These are phyloP conservation scores for Pseudomyrmex flavicornis DNA, from an alignment of 1,140 invertebrate species.

Conservation along the genomic window DNA sequence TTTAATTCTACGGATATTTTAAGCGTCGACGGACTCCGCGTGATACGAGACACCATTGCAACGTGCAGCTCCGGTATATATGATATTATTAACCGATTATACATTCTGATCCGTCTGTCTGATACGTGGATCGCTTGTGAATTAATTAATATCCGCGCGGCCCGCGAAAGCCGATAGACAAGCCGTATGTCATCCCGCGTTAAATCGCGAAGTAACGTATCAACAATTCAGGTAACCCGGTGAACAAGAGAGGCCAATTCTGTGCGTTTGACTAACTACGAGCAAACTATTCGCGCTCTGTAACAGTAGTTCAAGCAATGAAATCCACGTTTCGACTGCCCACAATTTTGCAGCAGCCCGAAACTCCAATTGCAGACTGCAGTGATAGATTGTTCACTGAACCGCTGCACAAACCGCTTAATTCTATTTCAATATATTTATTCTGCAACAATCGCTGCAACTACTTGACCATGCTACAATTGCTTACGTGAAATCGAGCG, in stretches of 20 bases:
- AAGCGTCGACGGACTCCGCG: conserved; percentile 10
- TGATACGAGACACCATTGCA: not conserved
- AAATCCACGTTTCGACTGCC: conserved; percentile 32
- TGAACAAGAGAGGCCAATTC: conserved; percentile 3
- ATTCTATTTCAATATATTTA: conserved; percentile 48
- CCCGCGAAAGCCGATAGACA: not conserved
- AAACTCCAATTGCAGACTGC: conserved; percentile 44
- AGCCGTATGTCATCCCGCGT: not conserved
- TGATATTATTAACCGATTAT: conserved; percentile 42
- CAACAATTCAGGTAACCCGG: conserved; percentile 4
- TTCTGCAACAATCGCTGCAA: not conserved
- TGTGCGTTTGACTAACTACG: conserved; percentile 25
- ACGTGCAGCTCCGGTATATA: not conserved
- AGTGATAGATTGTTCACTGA: conserved; percentile 54
- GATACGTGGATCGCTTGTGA: not conserved
- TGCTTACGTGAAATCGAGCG: not conserved
- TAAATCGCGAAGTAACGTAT: conserved; percentile 36
- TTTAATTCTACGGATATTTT: conserved; percentile 68
- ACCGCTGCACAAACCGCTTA: conserved; percentile 47
- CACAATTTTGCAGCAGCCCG: conserved; percentile 41
- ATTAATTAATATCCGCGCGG: conserved; percentile 20
- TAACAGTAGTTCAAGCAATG: conserved; percentile 22
- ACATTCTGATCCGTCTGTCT: conserved; percentile 1
- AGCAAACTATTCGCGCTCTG: conserved; percentile 45
- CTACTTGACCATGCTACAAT: not conserved